phyloP scores from a whole-genome alignment of 2,113 vertebrate species.

The Grammomys surdaster region DNA sequence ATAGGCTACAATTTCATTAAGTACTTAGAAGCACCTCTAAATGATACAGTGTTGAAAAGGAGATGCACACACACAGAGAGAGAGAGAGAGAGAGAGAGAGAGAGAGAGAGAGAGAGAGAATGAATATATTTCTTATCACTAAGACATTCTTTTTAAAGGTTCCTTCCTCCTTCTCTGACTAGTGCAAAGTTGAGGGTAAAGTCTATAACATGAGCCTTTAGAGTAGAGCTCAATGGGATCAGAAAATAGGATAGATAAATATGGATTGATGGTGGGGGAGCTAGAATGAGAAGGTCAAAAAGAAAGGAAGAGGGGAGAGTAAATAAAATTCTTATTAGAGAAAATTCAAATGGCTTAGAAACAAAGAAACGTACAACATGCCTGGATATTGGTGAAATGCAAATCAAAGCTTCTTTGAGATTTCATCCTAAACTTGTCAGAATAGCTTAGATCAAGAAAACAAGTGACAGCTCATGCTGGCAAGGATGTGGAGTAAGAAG shows the following conservation, averaged over 20 bases:
- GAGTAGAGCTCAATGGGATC: not conserved
- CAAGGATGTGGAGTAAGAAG: not conserved
- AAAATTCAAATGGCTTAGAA: not conserved
- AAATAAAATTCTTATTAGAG: not conserved
- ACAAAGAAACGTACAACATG: not conserved
- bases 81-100: not conserved
- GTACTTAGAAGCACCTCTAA: not conserved
- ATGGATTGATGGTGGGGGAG: not conserved
- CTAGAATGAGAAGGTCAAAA: not conserved
- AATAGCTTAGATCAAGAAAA: not conserved
- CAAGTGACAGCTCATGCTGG: not conserved
- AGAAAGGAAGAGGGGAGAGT: not conserved
- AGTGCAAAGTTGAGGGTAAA: not conserved
- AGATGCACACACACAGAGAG: not conserved
- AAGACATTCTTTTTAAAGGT: not conserved
- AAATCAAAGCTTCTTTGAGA: not conserved
- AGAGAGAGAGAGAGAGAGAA: not conserved
- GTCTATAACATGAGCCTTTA: not conserved
- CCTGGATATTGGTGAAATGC: not conserved
- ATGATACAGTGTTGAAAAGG: not conserved
- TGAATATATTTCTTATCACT: not conserved
- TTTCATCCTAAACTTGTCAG: not conserved
- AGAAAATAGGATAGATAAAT: not conserved
- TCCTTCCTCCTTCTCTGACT: not conserved
- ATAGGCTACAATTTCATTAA: not conserved